Base-by-base conservation (phyloP, 2,888 invertebrate genomes). In the Phoenoteleia sp. region DNA sequence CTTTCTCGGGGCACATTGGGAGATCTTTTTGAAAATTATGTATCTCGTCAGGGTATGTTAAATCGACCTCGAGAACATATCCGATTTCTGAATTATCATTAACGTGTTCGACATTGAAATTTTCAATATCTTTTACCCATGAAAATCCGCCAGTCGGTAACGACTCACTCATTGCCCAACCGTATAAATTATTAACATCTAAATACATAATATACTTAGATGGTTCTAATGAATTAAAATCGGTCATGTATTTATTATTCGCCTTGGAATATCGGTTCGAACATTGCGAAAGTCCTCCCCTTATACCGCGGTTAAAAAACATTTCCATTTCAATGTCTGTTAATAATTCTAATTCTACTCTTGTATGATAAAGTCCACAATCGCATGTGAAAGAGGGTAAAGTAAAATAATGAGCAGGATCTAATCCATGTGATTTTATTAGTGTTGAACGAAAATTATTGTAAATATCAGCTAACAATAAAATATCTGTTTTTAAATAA, bases 401-500 rank as follows among this genome's bases (percentile, higher is more conserved):
- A n/a, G n/a, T n/a, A n/a, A n/a, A n/a, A n/a, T n/a, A n/a, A n/a
- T n/a, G n/a, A n/a, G 15, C 21, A 27, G 19, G 17, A 11, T 75
- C 64, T n/a, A 75, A 36, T 0, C 5, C 21, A 7, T 75, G 54
- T 25, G 64, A 27, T 13, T 54, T 27, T 27, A 62, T 7, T 2
- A 60, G 13, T 0, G 36, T 36, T 19, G 5, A 17, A 6, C 33
- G 49, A 21, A 74, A 60, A 49, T 36, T 60, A 36, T 60, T 25
- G 39, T 62, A 62, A 6, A 74, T 27, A 17, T 74, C 49, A 1
- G 52, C 62, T 0, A 72, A n/a, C 0, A 62, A 7, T 27, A 62
- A 45, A n/a, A 71, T 15, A 29, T 56, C 56, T 11, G 52, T 64
- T 64, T 75, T 62, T n/a, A n/a, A n/a, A n/a, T n/a, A n/a, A n/a